Evolutionary conservation across 2,888 invertebrate genomes (phyloP).

Genomic region (Cabera pusaria): DNA sequence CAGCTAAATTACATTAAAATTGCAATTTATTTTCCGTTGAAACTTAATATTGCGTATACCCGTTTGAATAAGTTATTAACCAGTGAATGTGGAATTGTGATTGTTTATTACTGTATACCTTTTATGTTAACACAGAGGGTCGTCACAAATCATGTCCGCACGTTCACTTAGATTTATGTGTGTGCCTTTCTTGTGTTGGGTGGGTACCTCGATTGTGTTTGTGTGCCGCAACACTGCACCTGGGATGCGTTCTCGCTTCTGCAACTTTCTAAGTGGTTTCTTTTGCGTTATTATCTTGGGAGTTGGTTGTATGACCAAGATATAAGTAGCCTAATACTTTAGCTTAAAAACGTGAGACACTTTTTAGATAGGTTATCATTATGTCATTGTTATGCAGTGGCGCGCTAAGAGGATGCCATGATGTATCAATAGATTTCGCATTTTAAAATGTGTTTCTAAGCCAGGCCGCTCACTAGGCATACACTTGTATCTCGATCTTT

Average conservation of each 20-base stretch:
- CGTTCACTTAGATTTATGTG: conserved; percentile 20
- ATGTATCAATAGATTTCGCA: no score
- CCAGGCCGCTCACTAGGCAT: no score
- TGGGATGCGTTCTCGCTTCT: conserved; percentile 5
- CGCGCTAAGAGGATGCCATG: no score
- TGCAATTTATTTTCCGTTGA: conserved; percentile 38
- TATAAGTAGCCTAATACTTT: no score
- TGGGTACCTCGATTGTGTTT: background rate
- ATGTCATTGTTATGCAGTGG: no score
- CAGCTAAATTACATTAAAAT: conserved; percentile 35
- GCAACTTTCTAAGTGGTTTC: conserved; percentile 2
- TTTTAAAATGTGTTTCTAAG: no score
- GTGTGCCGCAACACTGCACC: conserved; percentile 9
- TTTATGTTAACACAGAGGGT: conserved; percentile 17
- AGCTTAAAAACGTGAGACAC: no score
- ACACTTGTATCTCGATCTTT: no score
- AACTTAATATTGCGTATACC: conserved; percentile 36
- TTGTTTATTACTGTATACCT: conserved; percentile 20
- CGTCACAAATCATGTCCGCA: conserved; percentile 21
- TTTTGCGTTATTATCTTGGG: no score
- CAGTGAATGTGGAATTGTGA: conserved; percentile 31
- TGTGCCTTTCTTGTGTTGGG: conserved; percentile 6
- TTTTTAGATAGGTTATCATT: no score
- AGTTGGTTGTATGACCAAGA: no score
- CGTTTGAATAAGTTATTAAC: conserved; percentile 42